phyloP scores from a whole-genome alignment of 2,113 vertebrate genomes.

The Danio rerio region GRCz12tu NC_133188.1:29184001-29184500 shows the following conservation, averaged over 20 bases:
- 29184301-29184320: slow-evolving; percentile 62
- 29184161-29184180: slow-evolving; percentile 80
- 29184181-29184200: slow-evolving; percentile 78
- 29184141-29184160: slow-evolving; percentile 81
- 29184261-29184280: slow-evolving; percentile 69
- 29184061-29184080: slow-evolving; percentile 51
- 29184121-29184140: slow-evolving; percentile 71
- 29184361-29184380: slow-evolving; percentile 46
- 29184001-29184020: too few species aligned
- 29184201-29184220: slow-evolving; percentile 69
- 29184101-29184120: slow-evolving; percentile 49
- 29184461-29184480: slow-evolving; percentile 39
- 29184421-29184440: slow-evolving; percentile 62
- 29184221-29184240: slow-evolving; percentile 48
- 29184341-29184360: slow-evolving; percentile 49
- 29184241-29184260: slow-evolving; percentile 77
- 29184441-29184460: slow-evolving; percentile 57
- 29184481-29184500: slow-evolving; percentile 32
- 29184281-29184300: slow-evolving; percentile 77
- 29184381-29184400: slow-evolving; percentile 58
- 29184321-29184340: slow-evolving; percentile 75
- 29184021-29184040: neutral
- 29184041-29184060: slow-evolving; percentile 44
- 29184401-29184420: slow-evolving; percentile 66
- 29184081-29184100: slow-evolving; percentile 45